Evolutionary conservation across 2,113 vertebrate genomes (phyloP).

Genomic region (Clarias macrocephalus): DNA sequence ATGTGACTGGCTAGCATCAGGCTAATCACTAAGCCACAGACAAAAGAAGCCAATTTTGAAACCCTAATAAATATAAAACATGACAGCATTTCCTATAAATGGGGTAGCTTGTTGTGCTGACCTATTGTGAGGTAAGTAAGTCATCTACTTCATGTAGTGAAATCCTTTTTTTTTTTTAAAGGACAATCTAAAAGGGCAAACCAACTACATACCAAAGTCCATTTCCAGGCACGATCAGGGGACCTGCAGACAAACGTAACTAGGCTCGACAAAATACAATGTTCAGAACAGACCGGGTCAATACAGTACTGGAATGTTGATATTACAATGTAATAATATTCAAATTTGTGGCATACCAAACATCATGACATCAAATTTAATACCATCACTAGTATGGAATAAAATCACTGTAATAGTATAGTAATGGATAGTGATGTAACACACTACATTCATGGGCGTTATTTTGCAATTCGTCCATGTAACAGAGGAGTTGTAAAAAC

Average conservation of each 20-base stretch:
- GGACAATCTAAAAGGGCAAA: slow-evolving; percentile 4
- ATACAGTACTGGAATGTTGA: not conserved
- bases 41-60: not conserved
- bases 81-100: not conserved
- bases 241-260: not conserved
- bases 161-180: not conserved
- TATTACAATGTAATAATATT: too few species aligned
- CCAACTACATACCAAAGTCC: not conserved
- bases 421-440: too few species aligned
- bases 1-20: not conserved
- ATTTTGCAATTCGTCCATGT: too few species aligned
- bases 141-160: not conserved
- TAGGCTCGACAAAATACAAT: not conserved
- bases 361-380: too few species aligned
- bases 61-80: not conserved
- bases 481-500: too few species aligned
- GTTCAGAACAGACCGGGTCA: not conserved
- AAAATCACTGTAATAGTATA: too few species aligned
- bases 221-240: not conserved
- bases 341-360: too few species aligned
- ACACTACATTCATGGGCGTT: too few species aligned
- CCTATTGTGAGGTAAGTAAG: not conserved
- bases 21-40: not conserved
- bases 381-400: not conserved
- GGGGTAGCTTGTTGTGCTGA: not conserved